Conservation (phyloP, 2,888 invertebrate genomes). For the Chaitophorus viminalis region DNA sequence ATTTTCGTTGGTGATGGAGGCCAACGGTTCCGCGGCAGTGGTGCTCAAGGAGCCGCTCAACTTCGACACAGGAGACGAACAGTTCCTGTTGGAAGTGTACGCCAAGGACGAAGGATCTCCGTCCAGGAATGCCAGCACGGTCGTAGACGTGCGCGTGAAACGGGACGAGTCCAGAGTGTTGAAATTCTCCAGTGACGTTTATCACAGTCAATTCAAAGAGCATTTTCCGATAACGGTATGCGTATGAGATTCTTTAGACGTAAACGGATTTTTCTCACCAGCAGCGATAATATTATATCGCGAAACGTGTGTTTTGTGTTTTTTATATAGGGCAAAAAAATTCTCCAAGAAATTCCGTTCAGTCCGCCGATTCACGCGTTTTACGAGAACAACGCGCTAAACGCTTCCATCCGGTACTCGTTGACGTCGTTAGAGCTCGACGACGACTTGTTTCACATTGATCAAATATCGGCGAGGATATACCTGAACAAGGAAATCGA, state of each 20-base stretch:
- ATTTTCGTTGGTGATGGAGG: conserved; percentile 76
- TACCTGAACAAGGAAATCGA: conserved; percentile 85
- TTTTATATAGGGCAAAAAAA: conserved; percentile 75
- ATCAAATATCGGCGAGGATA: conserved; percentile 78
- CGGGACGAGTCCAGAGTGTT: conserved; percentile 87
- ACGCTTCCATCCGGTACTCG: conserved; percentile 80
- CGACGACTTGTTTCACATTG: conserved; percentile 78
- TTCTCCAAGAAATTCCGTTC: conserved; percentile 78
- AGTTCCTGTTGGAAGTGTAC: conserved; percentile 78
- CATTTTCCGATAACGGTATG: conserved; percentile 83
- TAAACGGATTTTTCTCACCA: too few species aligned
- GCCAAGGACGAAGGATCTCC: conserved; percentile 89
- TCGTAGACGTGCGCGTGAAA: conserved; percentile 76
- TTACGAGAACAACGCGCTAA: conserved; percentile 82
- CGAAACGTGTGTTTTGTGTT: conserved; percentile 41
- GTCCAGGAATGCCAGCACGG: conserved; percentile 77
- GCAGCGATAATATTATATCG: conserved; percentile 62
- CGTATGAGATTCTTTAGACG: too few species aligned
- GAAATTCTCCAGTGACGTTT: conserved; percentile 82
- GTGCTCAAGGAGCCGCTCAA: conserved; percentile 80
- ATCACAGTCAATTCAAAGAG: conserved; percentile 83
- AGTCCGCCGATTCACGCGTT: conserved; percentile 79
- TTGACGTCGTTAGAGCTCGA: conserved; percentile 85
- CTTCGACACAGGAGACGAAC: conserved; percentile 82
- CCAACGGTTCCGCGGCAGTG: conserved; percentile 81